Percentiles rank a stretch among this genome's conserved stretches.
Conservation (phyloP, 1,140 invertebrate species). For the Steinernema khuongi region DNA sequence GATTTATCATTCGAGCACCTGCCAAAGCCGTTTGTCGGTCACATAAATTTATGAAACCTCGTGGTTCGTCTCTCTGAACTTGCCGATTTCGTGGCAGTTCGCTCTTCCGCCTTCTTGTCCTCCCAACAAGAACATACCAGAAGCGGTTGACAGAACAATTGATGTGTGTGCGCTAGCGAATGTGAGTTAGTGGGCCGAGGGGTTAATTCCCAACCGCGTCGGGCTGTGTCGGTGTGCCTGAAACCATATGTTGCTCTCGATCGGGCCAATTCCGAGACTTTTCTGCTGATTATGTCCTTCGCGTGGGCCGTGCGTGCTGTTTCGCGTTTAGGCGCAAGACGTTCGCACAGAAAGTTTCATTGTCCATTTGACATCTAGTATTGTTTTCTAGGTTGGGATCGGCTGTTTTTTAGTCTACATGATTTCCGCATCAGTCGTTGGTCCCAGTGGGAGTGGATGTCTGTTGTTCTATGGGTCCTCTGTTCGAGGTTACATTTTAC, state of each 20-base stretch:
- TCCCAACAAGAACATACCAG: too few relatives aligned
- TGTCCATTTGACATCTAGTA: background rate
- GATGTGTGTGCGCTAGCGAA: too few relatives aligned
- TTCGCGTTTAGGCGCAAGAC: background rate
- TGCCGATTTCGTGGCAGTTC: background rate
- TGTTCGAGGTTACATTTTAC: too few relatives aligned
- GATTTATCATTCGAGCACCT: conserved; percentile 10
- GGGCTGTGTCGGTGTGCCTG: background rate
- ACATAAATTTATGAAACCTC: conserved; percentile 15
- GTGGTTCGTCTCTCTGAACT: background rate
- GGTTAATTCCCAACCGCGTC: conserved; percentile 4
- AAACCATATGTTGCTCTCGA: conserved; percentile 1
- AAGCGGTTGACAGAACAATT: background rate
- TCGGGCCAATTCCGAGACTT: background rate
- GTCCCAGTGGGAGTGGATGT: too few relatives aligned
- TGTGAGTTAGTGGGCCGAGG: background rate
- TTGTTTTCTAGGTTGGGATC: background rate
- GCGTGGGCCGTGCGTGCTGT: conserved; percentile 8
- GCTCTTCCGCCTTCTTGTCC: background rate
- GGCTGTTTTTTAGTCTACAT: too few relatives aligned
- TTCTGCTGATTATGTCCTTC: conserved; percentile 10
- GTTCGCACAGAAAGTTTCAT: background rate
- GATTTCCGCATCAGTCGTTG: too few relatives aligned
- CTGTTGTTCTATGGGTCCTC: too few relatives aligned
- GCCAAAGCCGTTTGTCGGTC: background rate